Base-by-base conservation (phyloP, 2,797 vertebrate genomes). In the Microctenopoma steveboyesi region DNA sequence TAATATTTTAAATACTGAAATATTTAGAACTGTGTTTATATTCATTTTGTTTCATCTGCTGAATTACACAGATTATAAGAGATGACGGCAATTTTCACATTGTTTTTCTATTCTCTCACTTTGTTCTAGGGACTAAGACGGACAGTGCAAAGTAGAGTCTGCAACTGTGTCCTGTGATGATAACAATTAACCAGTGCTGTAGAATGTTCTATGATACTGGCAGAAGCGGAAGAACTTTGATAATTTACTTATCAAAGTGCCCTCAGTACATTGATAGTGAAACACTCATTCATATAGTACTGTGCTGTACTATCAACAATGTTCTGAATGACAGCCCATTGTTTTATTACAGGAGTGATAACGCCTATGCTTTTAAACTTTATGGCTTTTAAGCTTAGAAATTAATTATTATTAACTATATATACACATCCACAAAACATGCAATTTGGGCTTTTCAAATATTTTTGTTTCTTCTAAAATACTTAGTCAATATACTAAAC, bases 81-180 rank as follows among this genome's bases (percentile, higher is more conserved):
- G 14, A 27, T 57, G 22, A 71, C 15, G 49, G 67, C 51, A 58
- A 22, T 49, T 73, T 80, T 81, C 51, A 58, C 66, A 63, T 51
- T 22, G 47, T 69, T 77, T 51, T 8, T 43, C 33, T 55, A 33
- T 57, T 37, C 35, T 25, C 5, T 64, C 46, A 27, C 69, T 79
- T 64, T 69, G 37, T 54, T 67, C 52, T 48, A 30, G 18, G 63
- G 3, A 25, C 59, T 8, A 15, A 45, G 74, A 74, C n/a, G 61
- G 35, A 84, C 67, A 79, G 83, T 83, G 66, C 87, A 86, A 81
- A 90, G 82, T 79, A 64, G 84, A 83, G 72, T 74, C 57, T 74
- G 54, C 40, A 52, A 64, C 11, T 37, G 72, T 55, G 68, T 74
- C 25, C 40, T 54, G 33, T 39, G 14, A 74, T 70, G 81, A 88